Evolutionary conservation across 2,888 invertebrate species (phyloP).

Genomic region (Meiosimyza platycephala): DNA sequence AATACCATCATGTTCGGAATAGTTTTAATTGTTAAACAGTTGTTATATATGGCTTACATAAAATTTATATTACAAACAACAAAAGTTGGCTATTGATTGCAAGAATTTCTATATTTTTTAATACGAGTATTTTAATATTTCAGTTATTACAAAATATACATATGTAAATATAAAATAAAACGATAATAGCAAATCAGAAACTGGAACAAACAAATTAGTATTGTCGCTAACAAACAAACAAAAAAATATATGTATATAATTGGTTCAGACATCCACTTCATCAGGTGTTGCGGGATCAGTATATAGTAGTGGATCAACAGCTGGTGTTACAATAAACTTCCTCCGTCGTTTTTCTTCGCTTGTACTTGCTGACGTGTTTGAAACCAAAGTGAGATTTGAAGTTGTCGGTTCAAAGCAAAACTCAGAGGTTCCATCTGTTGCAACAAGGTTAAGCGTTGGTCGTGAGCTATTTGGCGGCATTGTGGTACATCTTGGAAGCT

Average conservation of each 20-base stretch:
- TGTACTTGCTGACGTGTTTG: not conserved
- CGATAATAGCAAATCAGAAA: conserved; percentile 19
- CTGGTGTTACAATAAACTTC: conserved; percentile 52
- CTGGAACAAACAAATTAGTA: conserved; percentile 2
- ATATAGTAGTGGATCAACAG: conserved; percentile 41
- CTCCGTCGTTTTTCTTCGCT: conserved; percentile 40
- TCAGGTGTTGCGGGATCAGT: conserved; percentile 15
- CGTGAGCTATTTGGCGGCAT: conserved; percentile 48
- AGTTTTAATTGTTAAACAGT: not conserved
- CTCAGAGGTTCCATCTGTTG: conserved; percentile 23
- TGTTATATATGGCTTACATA: conserved; percentile 5
- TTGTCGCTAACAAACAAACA: not conserved
- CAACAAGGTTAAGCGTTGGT: conserved; percentile 30
- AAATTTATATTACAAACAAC: conserved; percentile 12
- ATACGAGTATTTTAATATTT: conserved; percentile 7
- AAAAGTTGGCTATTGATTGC: not conserved
- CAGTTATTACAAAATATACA: not conserved
- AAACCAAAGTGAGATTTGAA: conserved; percentile 20
- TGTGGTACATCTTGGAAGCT: conserved; percentile 50
- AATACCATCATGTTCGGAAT: not conserved
- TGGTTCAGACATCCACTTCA: conserved; percentile 37
- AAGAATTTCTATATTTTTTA: not conserved
- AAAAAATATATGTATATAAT: not conserved
- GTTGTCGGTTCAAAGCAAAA: conserved; percentile 15
- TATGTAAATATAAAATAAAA: conserved; percentile 24